Evolutionary conservation across 2,888 invertebrate genomes (phyloP), one percentile per base, ranked within the genome.

Genomic region (Drepanosiphum platanoidis): DNA sequence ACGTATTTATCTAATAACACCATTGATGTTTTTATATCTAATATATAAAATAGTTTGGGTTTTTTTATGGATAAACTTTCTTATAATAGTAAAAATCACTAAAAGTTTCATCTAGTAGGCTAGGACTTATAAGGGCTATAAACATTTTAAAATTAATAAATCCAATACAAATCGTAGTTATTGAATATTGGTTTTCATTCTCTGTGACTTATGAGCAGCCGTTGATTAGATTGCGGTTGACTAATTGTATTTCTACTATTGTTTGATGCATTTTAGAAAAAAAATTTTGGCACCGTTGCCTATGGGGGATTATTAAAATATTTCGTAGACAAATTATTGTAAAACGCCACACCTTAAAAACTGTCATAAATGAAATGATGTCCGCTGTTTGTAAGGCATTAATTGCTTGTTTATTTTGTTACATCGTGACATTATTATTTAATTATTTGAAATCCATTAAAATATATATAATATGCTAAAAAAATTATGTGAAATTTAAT

Each of bases 261-360:
- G 30, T 64, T 64, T 8, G 11, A 27, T 64, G 27, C 30, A 27
- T 4, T 11, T 46, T 64, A 64, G 30, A 64, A 61, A 30, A 30
- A 64, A 61, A 27, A 64, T 30, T 27, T 64, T 34, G 34, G 68
- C 30, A 34, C 34, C 34, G n/a, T n/a, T n/a, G n/a, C n/a, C 22
- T 52, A 64, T 27, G 13, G 8, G 13, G 30, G 11, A 34, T 34
- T 68, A 34, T 68, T 68, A 68, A 68, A 66, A 71, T 42, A 27
- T 71, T 27, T 39, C 13, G n/a, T 71, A 39, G 39, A 71, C 39
- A n/a, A 42, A 74, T 32, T 74, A 52, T n/a, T n/a, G n/a, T 74
- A 52, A 74, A 71, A 74, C 8, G 46, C 72, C 46, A 74, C 46
- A 74, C 72, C 72, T 72, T 72, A 46, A 72, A 30, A 72, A 46